Conservation (phyloP, 2,888 invertebrate species). For the Parnassius mnemosyne region DNA sequence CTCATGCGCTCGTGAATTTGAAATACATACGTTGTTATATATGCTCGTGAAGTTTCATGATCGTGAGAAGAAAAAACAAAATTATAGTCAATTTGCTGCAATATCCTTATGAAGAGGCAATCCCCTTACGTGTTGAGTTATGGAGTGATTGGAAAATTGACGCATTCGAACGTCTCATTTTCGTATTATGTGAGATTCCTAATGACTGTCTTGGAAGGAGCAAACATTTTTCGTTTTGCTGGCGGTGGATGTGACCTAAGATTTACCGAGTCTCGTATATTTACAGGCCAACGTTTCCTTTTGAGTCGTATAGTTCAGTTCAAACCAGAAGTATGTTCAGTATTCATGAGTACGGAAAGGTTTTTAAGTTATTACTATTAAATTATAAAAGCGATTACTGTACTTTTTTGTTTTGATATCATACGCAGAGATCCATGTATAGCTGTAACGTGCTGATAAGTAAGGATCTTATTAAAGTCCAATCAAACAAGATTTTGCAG, state of each 20-base stretch:
- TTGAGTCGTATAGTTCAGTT: too few relatives aligned
- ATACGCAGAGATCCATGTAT: too few relatives aligned
- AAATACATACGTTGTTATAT: conserved; percentile 25
- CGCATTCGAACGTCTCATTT: conserved; percentile 42
- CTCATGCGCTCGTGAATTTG: conserved; percentile 52
- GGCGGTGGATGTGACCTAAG: conserved; percentile 42
- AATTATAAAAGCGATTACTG: too few relatives aligned
- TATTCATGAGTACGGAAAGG: too few relatives aligned
- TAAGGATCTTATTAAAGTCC: too few relatives aligned
- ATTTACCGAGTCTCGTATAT: conserved; percentile 36
- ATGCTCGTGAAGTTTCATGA: conserved; percentile 46
- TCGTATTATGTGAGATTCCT: conserved; percentile 47
- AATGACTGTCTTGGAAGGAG: conserved; percentile 65
- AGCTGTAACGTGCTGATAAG: too few relatives aligned
- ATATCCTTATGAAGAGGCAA: conserved; percentile 73
- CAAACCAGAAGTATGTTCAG: too few relatives aligned
- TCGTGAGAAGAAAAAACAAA: conserved; percentile 75
- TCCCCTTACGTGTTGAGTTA: conserved; percentile 62
- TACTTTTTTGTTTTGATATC: too few relatives aligned
- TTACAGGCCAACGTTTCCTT: too few relatives aligned
- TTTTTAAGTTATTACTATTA: too few relatives aligned
- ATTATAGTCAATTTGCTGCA: conserved; percentile 74
- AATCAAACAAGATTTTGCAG: too few relatives aligned
- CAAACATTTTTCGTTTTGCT: conserved; percentile 60
- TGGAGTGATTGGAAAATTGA: conserved; percentile 44